phyloP scores from a whole-genome alignment of 2,113 vertebrate species.

The Anthoscopus minutus region DNA sequence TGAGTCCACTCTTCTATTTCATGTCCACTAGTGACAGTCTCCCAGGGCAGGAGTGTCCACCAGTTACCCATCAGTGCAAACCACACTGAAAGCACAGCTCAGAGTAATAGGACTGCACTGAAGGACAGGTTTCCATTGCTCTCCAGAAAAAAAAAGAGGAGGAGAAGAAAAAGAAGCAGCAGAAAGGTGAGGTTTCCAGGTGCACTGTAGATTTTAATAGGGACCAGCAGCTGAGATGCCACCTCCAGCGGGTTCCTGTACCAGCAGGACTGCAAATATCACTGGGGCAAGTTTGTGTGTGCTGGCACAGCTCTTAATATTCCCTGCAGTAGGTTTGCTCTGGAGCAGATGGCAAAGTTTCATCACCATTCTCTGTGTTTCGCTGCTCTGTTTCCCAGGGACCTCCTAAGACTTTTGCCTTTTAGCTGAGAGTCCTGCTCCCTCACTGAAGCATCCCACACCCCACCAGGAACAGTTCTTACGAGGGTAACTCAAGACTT shows the following conservation, averaged over 20 bases:
- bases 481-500: neutral
- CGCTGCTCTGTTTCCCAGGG: neutral
- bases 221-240: neutral
- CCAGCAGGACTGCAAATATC: neutral
- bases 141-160: too few species aligned
- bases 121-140: neutral
- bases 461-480: neutral
- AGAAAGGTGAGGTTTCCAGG: neutral
- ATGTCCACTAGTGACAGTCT: too few species aligned
- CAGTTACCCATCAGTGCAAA: neutral
- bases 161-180: too few species aligned
- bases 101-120: neutral
- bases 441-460: neutral
- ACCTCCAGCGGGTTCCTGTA: neutral
- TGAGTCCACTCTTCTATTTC: too few species aligned
- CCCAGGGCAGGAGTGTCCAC: neutral
- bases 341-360: constrained; percentile 20
- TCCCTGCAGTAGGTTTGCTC: neutral
- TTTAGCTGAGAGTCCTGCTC: neutral
- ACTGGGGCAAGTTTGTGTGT: neutral
- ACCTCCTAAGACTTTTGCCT: neutral
- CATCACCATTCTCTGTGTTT: neutral
- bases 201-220: neutral
- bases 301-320: neutral
- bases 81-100: neutral